Conservation (phyloP, 2,797 vertebrate species). For the Australoheros facetus region DNA sequence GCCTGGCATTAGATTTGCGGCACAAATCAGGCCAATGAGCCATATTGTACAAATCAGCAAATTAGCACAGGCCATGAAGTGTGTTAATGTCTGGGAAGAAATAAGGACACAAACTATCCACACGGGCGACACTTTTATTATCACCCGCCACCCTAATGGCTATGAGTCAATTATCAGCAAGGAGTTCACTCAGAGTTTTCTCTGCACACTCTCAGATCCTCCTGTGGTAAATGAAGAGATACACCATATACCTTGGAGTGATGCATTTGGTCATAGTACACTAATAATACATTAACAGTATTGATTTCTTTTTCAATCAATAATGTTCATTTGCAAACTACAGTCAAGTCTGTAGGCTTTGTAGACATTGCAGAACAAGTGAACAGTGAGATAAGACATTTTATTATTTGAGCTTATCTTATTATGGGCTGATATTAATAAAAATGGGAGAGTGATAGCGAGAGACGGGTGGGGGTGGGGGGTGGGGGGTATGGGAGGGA, state of each 20-base stretch:
- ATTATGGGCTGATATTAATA: slow-evolving; percentile 81
- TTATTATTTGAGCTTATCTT: slow-evolving; percentile 87
- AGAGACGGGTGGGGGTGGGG: slow-evolving; percentile 26
- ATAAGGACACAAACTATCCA: slow-evolving; percentile 82
- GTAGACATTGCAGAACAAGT: slow-evolving; percentile 86
- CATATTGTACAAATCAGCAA: slow-evolving; percentile 86
- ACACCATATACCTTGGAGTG: slow-evolving; percentile 69
- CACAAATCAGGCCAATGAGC: slow-evolving; percentile 86
- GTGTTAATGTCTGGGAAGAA: slow-evolving; percentile 84
- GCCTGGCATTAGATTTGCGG: slow-evolving; percentile 79
- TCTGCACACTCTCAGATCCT: slow-evolving; percentile 68
- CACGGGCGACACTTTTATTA: slow-evolving; percentile 82
- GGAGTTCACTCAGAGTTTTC: slow-evolving; percentile 81
- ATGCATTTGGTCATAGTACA: slow-evolving; percentile 81
- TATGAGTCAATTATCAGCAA: slow-evolving; percentile 82
- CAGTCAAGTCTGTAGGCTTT: slow-evolving; percentile 61
- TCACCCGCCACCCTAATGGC: slow-evolving; percentile 82
- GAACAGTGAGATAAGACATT: slow-evolving; percentile 84
- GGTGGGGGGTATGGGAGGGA: slow-evolving; percentile 48
- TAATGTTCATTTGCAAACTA: slow-evolving; percentile 85
- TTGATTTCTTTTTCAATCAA: slow-evolving; percentile 79
- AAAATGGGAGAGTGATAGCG: slow-evolving; percentile 78
- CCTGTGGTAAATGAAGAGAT: slow-evolving; percentile 72
- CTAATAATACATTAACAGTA: slow-evolving; percentile 82
- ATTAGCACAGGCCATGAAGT: slow-evolving; percentile 86